Percentiles rank a stretch among this genome's conserved stretches.
Evolutionary conservation across 2,888 invertebrate genomes (phyloP).

Genomic region (Melolontha melolontha): DNA sequence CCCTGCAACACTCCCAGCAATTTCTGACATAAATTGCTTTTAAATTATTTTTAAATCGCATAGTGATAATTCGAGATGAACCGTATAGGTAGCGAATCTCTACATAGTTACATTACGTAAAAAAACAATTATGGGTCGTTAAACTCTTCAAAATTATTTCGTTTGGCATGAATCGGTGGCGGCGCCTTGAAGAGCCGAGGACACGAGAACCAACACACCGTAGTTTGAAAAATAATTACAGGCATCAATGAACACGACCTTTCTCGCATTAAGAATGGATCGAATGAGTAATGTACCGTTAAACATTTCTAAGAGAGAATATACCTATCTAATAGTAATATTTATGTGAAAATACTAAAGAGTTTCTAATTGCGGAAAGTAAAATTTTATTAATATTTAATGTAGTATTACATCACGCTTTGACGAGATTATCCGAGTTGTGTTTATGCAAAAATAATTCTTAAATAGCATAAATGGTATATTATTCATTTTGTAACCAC

Average conservation of each 20-base stretch:
- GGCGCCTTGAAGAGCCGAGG: slow-evolving; percentile 39
- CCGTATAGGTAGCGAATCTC: too few species aligned
- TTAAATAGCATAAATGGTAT: too few species aligned
- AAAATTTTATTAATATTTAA: slow-evolving; percentile 24
- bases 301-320: slow-evolving; percentile 25
- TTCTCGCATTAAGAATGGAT: slow-evolving; percentile 34
- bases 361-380: slow-evolving; percentile 36
- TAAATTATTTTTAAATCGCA: too few species aligned
- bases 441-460: too few species aligned
- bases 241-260: slow-evolving; percentile 41
- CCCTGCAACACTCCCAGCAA: too few species aligned
- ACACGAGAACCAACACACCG: slow-evolving; percentile 34
- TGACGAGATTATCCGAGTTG: not conserved
- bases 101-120: not conserved
- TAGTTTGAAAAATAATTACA: slow-evolving; percentile 40
- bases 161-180: slow-evolving; percentile 31
- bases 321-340: slow-evolving; percentile 8
- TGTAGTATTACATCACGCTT: slow-evolving; percentile 1
- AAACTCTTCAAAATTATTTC: slow-evolving; percentile 24
- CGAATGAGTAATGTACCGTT: slow-evolving; percentile 33
- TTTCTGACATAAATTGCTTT: too few species aligned
- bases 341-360: too few species aligned
- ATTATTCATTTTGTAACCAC: too few species aligned
- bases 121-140: slow-evolving; percentile 34
- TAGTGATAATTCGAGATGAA: too few species aligned